Conservation (phyloP, 2,888 invertebrate species). For the Pterostichus madidus region DNA sequence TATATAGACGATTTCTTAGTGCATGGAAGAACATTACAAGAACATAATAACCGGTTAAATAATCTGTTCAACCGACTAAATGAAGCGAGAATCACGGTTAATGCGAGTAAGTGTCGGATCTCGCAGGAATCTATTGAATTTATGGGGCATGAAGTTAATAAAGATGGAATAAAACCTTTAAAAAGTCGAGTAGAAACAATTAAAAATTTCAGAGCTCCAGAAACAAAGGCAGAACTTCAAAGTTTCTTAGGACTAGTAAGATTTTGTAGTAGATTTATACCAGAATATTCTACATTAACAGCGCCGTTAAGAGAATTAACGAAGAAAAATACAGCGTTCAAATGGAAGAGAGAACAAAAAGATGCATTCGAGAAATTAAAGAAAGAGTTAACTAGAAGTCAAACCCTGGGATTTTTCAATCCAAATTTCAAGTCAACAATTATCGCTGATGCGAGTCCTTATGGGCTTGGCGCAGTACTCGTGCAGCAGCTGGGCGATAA, state of each 20-base stretch:
- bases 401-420: constrained; percentile 2
- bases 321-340: neutral
- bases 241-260: constrained; percentile 5
- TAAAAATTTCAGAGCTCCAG: neutral
- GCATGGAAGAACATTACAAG: neutral
- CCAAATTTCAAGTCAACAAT: neutral
- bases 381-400: neutral
- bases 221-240: constrained; percentile 9
- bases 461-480: constrained; percentile 10
- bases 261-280: constrained; percentile 11
- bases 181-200: constrained; percentile 23
- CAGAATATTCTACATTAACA: neutral
- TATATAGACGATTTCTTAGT: constrained; percentile 30
- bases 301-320: neutral
- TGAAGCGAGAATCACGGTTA: neutral
- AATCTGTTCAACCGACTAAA: neutral
- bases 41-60: constrained; percentile 13
- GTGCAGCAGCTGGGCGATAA: neutral
- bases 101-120: constrained; percentile 4
- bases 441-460: constrained; percentile 12
- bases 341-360: neutral
- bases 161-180: neutral
- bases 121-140: constrained; percentile 1
- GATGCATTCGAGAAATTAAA: neutral
- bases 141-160: constrained; percentile 34